Base-by-base conservation (phyloP, 2,888 invertebrate genomes). In the Melolontha melolontha region DNA sequence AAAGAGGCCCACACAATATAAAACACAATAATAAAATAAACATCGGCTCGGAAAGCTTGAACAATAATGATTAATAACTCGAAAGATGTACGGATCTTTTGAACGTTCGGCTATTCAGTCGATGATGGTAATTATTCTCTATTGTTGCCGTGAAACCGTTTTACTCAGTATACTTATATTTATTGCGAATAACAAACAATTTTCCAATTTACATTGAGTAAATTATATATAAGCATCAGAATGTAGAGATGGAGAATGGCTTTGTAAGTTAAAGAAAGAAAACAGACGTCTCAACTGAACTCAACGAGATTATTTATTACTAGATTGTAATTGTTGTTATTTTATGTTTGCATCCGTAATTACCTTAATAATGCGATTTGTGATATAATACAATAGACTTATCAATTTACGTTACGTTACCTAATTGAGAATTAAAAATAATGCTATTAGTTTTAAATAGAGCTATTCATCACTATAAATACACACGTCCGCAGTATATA, bases 1-100 rank as follows among this genome's bases (percentile, higher is more conserved):
- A 17, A 47, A 16, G 16, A 12, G 29, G 14, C 11, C 34, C 51
- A 29, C 10, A 34, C 34, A 14, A 52, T 14, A 14, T 12, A 52
- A 29, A 64, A 50, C 50, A 63, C 22, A 47, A 47, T 8, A 63
- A 63, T 63, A 47, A 63, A 63, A 39, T 29, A 54, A 54, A 39
- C 54, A 59, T 44, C 44, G n/a, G 34, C 29, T 59, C 59, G 29
- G 27, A 59, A 44, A 34, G 59, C 12, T 12, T 27, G 44, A 59
- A 59, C 59, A 59, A 59, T 44, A 29, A 44, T 59, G 59, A 59
- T 59, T 59, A 59, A 59, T 59, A 59, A 44, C 27, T 59, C 44
- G 42, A 27, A 44, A 59, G 44, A 59, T 7, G 54, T 17, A 44
- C 44, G 29, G 42, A 44, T 59, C 44, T 44, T 44, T 59, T 59